Evolutionary conservation across 2,888 invertebrate genomes (phyloP), one percentile per base, ranked within the genome.

Genomic region (Odontothrips loti): DNA sequence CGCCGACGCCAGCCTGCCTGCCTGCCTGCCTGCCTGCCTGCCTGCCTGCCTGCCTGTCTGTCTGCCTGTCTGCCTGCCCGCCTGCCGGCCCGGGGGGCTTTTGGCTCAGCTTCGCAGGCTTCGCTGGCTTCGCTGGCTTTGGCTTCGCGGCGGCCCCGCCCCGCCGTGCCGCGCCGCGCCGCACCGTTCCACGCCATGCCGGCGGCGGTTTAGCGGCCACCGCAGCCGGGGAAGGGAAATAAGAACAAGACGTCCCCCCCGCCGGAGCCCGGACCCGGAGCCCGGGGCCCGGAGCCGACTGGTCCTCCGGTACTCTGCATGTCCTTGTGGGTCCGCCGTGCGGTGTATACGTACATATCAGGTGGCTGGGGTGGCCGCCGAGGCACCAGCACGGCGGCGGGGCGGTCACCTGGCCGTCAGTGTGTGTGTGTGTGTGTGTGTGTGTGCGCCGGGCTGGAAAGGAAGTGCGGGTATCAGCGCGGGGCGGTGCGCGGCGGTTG

Each of bases 381-480:
- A 6, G 58, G n/a, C 58, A n/a, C 58, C n/a, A n/a, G 58, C 17
- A n/a, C 20, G 58, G 58, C 58, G 58, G 17, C 51, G 51, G 51
- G 51, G 51, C 58, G 58, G 68, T 75, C 68, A 27, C 27, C 68
- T 75, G 68, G 68, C 68, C 68, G 23, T 27, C 68, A 27, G 68
- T 4, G 68, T 27, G 68, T 75, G 68, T 9, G 68, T 12, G 68
- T 27, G 58, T 20, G 20, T 20, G 58, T 58, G 58, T 15, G 58
- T 20, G 20, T 58, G 58, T 58, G 58, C 58, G 58, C 15, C 58
- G 58, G 17, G 58, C 68, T 58, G 8, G 68, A 27, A 17, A 27
- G 68, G 68, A 75, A 75, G 68, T 75, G 68, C 68, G 68, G 68
- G 68, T 27, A 75, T 23, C 68, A 27, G 68, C 20, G 68, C 68